Base-by-base conservation (phyloP, 2,888 invertebrate genomes). In the Morinoia aosen region DNA sequence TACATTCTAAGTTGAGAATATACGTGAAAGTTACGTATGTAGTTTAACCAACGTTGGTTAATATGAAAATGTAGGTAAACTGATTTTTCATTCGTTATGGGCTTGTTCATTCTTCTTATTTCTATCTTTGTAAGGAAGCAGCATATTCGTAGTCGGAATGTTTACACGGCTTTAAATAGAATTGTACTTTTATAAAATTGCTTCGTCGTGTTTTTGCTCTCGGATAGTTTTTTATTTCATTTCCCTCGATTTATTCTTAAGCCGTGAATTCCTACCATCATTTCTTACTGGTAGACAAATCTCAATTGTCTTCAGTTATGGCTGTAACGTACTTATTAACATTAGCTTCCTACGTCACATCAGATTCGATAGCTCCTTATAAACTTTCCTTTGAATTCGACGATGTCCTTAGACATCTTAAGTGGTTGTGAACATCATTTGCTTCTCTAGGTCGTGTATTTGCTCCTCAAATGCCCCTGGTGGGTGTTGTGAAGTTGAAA, bases 381-480 rank as follows among this genome's bases (percentile, higher is more conserved):
- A 33, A 25, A 76, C 76, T 76, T 76, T 33, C 76, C 33, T 2
- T 61, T 25, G 25, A 76, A 33, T 90, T 40, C 19, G 39, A 90
- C 90, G 90, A 90, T 90, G 90, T 90, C 90, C 90, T 48, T 90
- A 11, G 90, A 90, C 90, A 90, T 90, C 40, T 16, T 2, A 40
- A 12, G 90, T 90, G 90, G 90, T 90, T 40, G 90, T 90, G 90
- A 90, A 90, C 90, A 40, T 90, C 39, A 48, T 39, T 40, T 40
- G 90, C 90, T 90, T 90, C 90, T 90, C 90, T 90, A 40, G 90
- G 90, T 90, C 48, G 40, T 48, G 40, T 90, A 40, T 90, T 90
- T 90, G 90, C 90, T 90, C 39, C 48, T 90, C 39, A 48, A 48
- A 40, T 19, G 90, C 90, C 90, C 90, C 90, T 90, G 90, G 90